Conservation (phyloP, 2,888 invertebrate species). For the Crepidodera aurea region DNA sequence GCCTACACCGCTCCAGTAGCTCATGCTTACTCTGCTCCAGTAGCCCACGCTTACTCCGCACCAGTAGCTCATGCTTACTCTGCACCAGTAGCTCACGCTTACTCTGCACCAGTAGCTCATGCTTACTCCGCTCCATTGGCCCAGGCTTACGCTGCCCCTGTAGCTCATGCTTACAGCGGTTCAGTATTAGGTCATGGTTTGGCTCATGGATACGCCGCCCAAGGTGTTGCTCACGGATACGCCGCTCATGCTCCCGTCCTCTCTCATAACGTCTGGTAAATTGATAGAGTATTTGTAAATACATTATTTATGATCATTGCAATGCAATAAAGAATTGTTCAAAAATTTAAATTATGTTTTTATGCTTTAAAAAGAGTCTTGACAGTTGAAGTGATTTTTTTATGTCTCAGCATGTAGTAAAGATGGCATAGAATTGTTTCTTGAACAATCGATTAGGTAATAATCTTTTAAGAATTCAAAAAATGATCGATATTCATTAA, state of each 20-base stretch:
- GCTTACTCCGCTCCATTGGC: slow-evolving; percentile 31
- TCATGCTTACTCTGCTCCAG: slow-evolving; percentile 37
- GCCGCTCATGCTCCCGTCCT: slow-evolving; percentile 37
- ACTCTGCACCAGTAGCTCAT: slow-evolving; percentile 20
- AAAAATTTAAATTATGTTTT: not conserved
- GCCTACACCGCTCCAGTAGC: slow-evolving; percentile 36
- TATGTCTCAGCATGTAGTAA: too few relatives aligned
- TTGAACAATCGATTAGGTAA: too few relatives aligned
- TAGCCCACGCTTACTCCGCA: slow-evolving; percentile 30
- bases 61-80: slow-evolving; percentile 28
- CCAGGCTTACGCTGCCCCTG: slow-evolving; percentile 24
- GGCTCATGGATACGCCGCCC: slow-evolving; percentile 37
- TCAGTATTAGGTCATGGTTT: slow-evolving; percentile 22
- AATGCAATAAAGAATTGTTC: slow-evolving; percentile 5
- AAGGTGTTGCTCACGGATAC: slow-evolving; percentile 13
- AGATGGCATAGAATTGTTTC: too few relatives aligned
- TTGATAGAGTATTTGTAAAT: not conserved
- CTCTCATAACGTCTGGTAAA: slow-evolving; percentile 57
- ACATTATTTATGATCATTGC: not conserved
- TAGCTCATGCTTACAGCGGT: slow-evolving; percentile 21
- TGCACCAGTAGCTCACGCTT: slow-evolving; percentile 33
- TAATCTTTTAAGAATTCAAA: too few relatives aligned
- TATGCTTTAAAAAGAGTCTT: too few relatives aligned
- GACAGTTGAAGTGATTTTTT: too few relatives aligned
- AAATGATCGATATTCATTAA: too few relatives aligned